Percentiles rank a stretch among this genome's conserved stretches.
Evolutionary conservation across 2,113 vertebrate genomes (phyloP).

Genomic region (Solenodon paradoxus): DNA sequence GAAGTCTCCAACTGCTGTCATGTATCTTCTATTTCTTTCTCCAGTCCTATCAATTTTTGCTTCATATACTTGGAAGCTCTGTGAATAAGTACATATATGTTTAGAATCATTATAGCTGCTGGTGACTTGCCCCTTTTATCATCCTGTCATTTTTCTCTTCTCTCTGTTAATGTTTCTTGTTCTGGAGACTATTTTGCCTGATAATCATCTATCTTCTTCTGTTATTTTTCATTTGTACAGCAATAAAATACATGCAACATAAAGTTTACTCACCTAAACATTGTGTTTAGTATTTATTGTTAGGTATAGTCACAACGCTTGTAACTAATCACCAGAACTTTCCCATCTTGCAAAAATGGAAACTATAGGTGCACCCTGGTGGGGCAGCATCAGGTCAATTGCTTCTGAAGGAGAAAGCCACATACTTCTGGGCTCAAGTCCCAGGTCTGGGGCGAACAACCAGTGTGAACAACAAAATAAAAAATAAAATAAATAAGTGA

Average conservation of each 20-base stretch:
- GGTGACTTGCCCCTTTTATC: background rate
- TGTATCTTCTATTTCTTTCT: background rate
- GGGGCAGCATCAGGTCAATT: too few relatives aligned
- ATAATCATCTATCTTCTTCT: background rate
- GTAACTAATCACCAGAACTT: background rate
- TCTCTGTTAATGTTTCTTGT: background rate
- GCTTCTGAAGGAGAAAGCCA: too few relatives aligned
- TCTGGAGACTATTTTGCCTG: background rate
- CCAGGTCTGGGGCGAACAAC: too few relatives aligned
- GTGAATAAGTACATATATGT: background rate
- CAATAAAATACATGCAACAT: background rate
- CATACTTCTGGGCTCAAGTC: too few relatives aligned
- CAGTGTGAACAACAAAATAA: too few relatives aligned
- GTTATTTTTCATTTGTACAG: background rate
- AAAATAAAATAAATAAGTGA: too few relatives aligned
- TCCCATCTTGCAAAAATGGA: background rate
- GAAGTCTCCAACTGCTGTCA: background rate
- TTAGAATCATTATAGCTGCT: background rate
- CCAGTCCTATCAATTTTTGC: background rate
- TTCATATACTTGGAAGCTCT: background rate
- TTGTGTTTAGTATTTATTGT: background rate
- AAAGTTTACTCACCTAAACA: background rate
- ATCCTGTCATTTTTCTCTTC: background rate
- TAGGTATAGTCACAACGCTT: background rate
- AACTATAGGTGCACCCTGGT: too few relatives aligned